Conservation (phyloP, 2,888 invertebrate species). For the Epinotia bilunana region DNA sequence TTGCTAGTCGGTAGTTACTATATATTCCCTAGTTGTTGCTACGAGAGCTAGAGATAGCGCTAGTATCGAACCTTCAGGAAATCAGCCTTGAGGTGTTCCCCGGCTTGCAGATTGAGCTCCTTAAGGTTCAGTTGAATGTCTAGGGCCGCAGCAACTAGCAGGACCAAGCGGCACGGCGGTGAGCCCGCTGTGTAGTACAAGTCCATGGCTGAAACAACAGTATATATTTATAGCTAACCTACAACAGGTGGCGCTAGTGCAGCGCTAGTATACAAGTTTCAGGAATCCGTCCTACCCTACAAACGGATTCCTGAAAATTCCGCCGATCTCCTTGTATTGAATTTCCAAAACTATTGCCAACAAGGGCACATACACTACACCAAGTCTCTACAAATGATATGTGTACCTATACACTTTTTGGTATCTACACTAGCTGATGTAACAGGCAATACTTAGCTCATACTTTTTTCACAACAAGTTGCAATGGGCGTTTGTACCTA, state of each 20-base stretch:
- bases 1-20: background rate
- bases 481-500: no score
- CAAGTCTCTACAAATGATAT: no score
- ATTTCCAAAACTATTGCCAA: background rate
- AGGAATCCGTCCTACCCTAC: no score
- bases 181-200: conserved; percentile 87
- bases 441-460: no score
- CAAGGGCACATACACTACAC: no score
- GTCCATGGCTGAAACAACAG: conserved; percentile 69
- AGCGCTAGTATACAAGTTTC: no score
- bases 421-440: no score
- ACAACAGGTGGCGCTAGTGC: background rate
- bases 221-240: background rate
- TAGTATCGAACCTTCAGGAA: conserved; percentile 85
- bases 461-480: no score
- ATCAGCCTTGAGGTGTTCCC: conserved; percentile 87
- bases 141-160: conserved; percentile 86
- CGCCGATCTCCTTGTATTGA: background rate
- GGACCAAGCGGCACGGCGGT: conserved; percentile 86
- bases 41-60: background rate
- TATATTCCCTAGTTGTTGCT: background rate
- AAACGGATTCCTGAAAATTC: no score
- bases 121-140: conserved; percentile 88
- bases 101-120: conserved; percentile 83
- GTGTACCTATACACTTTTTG: no score